phyloP scores from a whole-genome alignment of 30 jellyfish, hydroid and myxozoan species.

The Morbakka virulenta region DNA sequence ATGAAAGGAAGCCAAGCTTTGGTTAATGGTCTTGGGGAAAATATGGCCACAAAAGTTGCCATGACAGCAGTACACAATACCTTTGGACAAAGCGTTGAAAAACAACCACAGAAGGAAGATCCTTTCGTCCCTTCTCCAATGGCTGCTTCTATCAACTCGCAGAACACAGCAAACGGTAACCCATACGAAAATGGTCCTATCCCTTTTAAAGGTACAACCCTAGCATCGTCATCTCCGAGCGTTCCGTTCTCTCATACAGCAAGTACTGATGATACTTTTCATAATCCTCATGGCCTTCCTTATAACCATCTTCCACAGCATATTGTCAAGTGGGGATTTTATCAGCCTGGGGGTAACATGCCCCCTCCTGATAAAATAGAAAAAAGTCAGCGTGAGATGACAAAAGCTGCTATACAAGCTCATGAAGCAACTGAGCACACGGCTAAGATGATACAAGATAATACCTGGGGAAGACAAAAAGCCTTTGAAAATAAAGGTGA shows the following conservation, averaged over 20 bases:
- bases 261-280: not conserved
- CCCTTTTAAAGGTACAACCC: no score
- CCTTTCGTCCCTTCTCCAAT: not conserved
- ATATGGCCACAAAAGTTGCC: conserved; percentile 10
- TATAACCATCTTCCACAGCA: not conserved
- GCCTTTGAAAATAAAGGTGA: not conserved
- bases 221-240: not conserved
- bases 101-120: not conserved
- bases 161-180: no score
- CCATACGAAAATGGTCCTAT: no score
- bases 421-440: conserved; percentile 62
- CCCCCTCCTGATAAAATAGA: conserved; percentile 4
- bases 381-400: conserved; percentile 14
- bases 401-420: conserved; percentile 80
- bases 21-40: not conserved
- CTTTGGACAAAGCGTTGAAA: not conserved
- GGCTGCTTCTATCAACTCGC: no score
- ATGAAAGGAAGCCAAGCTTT: not conserved
- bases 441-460: conserved; percentile 64
- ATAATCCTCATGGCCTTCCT: not conserved
- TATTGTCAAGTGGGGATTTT: no score
- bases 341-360: not conserved
- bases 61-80: not conserved
- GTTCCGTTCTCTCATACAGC: no score
- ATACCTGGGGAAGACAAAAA: conserved; percentile 47